Conservation (phyloP, 2,113 vertebrate species). For the Sus scrofa region DNA sequence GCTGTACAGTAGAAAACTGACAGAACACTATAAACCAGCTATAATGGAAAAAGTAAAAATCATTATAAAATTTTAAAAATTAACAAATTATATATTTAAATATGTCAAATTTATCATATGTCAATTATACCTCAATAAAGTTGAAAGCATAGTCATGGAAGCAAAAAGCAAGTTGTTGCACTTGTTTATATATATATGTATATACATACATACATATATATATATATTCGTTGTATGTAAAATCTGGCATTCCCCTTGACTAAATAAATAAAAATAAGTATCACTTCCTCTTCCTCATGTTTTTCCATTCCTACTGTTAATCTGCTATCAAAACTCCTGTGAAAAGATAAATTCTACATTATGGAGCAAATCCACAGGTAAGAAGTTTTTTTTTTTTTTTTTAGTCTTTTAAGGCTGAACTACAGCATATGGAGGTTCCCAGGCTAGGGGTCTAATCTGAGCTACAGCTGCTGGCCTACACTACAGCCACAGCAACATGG, state of each 20-base stretch:
- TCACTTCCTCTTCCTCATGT: background rate
- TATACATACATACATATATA: no score
- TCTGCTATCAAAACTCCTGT: background rate
- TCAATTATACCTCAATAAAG: background rate
- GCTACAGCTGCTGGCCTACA: no score
- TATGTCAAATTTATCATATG: background rate
- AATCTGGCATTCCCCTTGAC: background rate
- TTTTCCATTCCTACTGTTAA: background rate
- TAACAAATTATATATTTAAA: background rate
- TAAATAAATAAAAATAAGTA: background rate
- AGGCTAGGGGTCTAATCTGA: no score
- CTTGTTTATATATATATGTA: no score
- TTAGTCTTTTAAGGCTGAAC: no score
- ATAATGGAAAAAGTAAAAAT: no score
- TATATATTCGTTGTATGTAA: background rate
- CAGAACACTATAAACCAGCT: no score
- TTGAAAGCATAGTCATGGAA: background rate
- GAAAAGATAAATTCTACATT: background rate
- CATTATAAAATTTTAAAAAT: background rate
- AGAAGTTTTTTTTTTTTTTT: background rate
- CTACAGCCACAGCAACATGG: no score
- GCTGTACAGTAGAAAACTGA: no score
- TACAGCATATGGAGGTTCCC: no score
- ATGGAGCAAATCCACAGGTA: background rate
- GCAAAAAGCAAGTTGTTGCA: background rate